Conservation (phyloP, 2,797 vertebrate genomes). For the Platalea minor region DNA sequence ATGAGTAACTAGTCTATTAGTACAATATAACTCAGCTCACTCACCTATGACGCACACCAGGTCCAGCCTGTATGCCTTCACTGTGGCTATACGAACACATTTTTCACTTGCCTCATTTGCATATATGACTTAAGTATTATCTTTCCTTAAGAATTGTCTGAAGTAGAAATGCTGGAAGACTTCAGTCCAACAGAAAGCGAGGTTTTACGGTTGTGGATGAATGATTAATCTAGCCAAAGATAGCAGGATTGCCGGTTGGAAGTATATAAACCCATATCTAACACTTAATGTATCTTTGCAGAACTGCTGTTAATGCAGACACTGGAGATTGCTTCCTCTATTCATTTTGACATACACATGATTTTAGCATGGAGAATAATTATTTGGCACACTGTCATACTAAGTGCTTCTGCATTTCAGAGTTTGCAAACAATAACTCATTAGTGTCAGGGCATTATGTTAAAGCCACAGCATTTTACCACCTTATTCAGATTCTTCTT, state of each 20-base stretch:
- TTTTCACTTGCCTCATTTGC: background rate
- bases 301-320: background rate
- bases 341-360: background rate
- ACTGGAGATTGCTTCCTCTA: background rate
- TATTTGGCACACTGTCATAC: background rate
- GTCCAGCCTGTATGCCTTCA: background rate
- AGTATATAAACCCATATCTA: background rate
- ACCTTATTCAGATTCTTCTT: background rate
- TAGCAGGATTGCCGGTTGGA: background rate
- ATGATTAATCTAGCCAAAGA: background rate
- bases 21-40: background rate
- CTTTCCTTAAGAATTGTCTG: background rate
- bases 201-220: background rate
- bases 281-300: background rate
- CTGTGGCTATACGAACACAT: background rate
- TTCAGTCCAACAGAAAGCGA: background rate
- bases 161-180: background rate
- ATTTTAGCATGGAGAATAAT: background rate
- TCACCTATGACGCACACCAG: background rate
- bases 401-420: background rate
- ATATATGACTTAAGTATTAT: background rate
- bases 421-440: background rate
- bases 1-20: background rate
- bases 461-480: background rate
- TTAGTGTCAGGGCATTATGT: fast-evolving